Evolutionary conservation across 2,113 vertebrate genomes (phyloP).

Genomic region (Terrapene triunguis): DNA sequence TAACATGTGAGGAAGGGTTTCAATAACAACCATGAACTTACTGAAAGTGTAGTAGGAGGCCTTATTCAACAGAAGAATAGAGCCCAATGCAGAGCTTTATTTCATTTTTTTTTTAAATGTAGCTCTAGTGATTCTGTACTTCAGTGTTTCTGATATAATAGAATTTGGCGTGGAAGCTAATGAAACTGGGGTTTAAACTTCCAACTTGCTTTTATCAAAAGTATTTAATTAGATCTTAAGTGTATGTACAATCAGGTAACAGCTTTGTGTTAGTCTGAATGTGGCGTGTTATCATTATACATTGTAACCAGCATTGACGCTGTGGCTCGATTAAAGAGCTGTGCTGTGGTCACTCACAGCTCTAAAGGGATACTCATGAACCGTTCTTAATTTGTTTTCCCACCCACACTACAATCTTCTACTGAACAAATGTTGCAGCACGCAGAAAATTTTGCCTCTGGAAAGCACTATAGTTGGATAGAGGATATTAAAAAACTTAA

Average conservation of each 20-base stretch:
- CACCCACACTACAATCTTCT: rapidly evolving
- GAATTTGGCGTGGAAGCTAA: neutral
- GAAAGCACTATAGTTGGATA: rapidly evolving
- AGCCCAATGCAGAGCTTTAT: neutral
- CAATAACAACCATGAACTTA: neutral
- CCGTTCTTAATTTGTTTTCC: neutral
- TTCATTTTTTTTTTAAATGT: neutral
- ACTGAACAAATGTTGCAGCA: neutral
- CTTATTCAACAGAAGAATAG: neutral
- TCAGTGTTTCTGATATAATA: neutral
- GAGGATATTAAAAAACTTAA: neutral
- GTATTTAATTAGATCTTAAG: neutral
- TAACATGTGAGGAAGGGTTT: neutral
- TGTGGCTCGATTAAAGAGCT: neutral
- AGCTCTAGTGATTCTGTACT: neutral
- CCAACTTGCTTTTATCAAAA: neutral
- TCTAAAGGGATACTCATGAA: neutral
- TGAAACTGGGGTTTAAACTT: neutral
- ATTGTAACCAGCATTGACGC: neutral
- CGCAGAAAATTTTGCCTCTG: neutral
- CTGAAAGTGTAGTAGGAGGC: neutral
- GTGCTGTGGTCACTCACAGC: neutral
- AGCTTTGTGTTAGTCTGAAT: neutral
- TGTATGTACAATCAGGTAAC: neutral
- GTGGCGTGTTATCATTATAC: neutral